These are phyloP conservation scores for Aegithalos caudatus DNA, from an alignment of 2,113 vertebrate species.

Conservation along the genomic window DNA sequence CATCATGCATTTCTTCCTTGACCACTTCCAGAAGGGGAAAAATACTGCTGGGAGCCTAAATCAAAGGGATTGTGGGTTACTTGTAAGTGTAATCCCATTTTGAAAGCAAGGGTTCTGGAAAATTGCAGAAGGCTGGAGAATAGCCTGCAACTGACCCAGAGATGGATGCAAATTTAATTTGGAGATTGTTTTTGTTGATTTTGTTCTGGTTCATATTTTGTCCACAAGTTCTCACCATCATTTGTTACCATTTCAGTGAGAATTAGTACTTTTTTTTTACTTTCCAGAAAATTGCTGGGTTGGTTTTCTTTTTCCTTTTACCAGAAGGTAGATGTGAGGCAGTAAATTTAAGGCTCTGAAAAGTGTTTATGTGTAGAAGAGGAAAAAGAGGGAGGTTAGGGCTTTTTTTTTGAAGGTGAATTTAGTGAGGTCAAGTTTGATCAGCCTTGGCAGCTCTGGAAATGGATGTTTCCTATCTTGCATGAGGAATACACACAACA, in stretches of 20 bases:
- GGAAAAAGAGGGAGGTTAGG: neutral
- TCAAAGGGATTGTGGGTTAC: neutral
- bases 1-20: neutral
- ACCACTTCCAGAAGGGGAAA: neutral
- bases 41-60: neutral
- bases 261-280: neutral
- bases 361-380: neutral
- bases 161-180: neutral
- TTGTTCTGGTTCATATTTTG: neutral
- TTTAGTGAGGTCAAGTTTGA: neutral
- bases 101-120: neutral
- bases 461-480: neutral
- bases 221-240: neutral
- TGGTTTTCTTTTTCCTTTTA: neutral
- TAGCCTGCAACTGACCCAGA: neutral
- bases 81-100: neutral
- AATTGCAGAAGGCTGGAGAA: neutral
- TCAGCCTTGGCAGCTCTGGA: neutral
- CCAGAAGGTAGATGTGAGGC: neutral
- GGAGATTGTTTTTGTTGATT: neutral
- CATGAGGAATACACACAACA: neutral
- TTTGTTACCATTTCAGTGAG: neutral
- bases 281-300: neutral
- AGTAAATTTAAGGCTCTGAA: constrained; percentile 10
- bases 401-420: neutral